A percentile compares a stretch with the other conserved stretches of the same genome.
These are phyloP conservation scores for Ploceus nigricollis DNA, from an alignment of 2,113 vertebrate genomes.

Conservation along the genomic window DNA sequence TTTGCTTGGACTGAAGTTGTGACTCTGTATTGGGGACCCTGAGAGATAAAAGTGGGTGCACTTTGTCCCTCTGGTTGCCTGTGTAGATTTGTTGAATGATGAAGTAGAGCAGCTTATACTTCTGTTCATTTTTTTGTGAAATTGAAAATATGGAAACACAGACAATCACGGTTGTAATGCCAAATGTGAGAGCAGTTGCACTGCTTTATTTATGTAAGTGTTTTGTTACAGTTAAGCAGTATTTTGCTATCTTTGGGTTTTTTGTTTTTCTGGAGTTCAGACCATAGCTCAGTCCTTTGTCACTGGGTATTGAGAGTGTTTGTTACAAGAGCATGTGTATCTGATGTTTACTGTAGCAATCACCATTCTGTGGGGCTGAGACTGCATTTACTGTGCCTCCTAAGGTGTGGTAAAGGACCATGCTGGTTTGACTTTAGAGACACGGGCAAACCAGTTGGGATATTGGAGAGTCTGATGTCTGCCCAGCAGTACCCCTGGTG, in stretches of 20 bases:
- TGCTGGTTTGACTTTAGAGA: background rate
- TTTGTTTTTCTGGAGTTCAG: background rate
- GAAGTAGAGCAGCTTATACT: background rate
- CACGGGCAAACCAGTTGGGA: fast-evolving
- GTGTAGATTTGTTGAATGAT: background rate
- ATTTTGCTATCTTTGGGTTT: background rate
- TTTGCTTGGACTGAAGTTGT: background rate
- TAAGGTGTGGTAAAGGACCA: background rate
- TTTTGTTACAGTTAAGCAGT: background rate
- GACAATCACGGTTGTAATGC: background rate
- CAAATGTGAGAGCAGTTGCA: background rate
- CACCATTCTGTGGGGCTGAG: background rate
- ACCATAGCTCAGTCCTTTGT: background rate
- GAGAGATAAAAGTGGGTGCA: background rate
- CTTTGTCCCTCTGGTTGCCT: background rate
- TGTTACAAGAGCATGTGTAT: background rate
- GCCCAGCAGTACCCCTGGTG: background rate
- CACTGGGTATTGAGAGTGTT: background rate
- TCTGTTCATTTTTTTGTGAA: background rate
- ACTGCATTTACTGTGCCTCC: background rate
- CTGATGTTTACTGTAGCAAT: background rate
- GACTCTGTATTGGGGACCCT: background rate
- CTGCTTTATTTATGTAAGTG: background rate
- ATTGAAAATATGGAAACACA: background rate
- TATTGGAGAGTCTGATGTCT: background rate